Conservation (phyloP, 2,888 invertebrate genomes). For the Dryadula phaetusa region DNA sequence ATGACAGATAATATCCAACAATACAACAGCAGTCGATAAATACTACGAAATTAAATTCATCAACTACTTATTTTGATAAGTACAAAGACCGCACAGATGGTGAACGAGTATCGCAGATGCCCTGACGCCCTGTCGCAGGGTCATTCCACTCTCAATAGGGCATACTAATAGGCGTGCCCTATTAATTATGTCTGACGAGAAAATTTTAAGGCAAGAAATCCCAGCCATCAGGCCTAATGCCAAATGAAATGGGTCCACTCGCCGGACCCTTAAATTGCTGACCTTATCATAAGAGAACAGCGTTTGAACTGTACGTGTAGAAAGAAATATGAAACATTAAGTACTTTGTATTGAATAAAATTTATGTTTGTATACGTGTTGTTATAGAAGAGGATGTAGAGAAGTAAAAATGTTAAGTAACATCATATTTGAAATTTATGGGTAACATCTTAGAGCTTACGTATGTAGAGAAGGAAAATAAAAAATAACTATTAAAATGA, state of each 20-base stretch:
- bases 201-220: constrained; percentile 82
- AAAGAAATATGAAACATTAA: no score
- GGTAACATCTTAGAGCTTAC: no score
- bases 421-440: no score
- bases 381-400: no score
- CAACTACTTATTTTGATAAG: constrained; percentile 21
- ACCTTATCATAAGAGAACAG: not conserved
- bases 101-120: constrained; percentile 49
- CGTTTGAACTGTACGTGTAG: not conserved
- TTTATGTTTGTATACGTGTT: no score
- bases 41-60: constrained; percentile 4
- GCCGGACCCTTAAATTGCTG: constrained; percentile 68
- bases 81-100: constrained; percentile 58
- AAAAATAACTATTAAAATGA: no score
- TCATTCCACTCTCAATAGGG: constrained; percentile 61
- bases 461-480: no score
- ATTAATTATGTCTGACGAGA: constrained; percentile 79
- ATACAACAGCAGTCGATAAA: not conserved
- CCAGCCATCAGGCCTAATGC: constrained; percentile 77
- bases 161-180: constrained; percentile 75
- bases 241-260: constrained; percentile 80
- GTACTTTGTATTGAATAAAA: no score
- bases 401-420: no score
- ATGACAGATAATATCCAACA: not conserved
- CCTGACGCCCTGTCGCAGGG: constrained; percentile 55